Conservation (phyloP, 2,113 vertebrate species). For the Girardinichthys multiradiatus region DNA sequence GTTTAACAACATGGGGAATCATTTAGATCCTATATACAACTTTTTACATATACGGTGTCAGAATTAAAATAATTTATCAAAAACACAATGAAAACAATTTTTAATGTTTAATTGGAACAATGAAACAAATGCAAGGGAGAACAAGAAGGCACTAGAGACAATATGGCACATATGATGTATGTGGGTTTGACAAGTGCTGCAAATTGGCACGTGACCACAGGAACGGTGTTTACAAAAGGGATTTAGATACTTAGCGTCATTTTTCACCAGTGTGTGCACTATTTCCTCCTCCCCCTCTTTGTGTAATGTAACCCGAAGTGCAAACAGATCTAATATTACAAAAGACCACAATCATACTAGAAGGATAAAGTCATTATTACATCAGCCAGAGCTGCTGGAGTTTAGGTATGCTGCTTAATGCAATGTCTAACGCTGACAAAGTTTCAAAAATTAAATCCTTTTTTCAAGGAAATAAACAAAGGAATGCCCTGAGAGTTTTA, state of each 20-base stretch:
- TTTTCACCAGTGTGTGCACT: conserved; percentile 22
- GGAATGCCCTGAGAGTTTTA: conserved; percentile 49
- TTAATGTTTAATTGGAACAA: neutral
- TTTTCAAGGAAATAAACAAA: neutral
- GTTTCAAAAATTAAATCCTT: conserved; percentile 21
- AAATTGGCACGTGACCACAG: conserved; percentile 32
- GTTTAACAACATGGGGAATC: neutral
- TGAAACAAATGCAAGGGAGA: neutral
- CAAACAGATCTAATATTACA: conserved; percentile 7
- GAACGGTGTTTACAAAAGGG: conserved; percentile 35
- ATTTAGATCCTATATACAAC: neutral
- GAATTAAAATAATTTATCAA: neutral
- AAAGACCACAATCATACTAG: neutral
- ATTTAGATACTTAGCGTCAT: conserved; percentile 27
- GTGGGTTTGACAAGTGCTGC: conserved; percentile 8
- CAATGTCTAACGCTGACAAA: neutral
- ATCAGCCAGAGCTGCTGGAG: neutral
- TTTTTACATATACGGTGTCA: neutral
- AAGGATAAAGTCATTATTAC: neutral
- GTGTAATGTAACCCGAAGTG: conserved; percentile 14
- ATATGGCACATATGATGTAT: conserved; percentile 5
- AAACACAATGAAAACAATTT: neutral
- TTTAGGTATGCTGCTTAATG: no score
- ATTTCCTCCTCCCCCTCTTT: neutral
- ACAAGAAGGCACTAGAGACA: neutral